These are phyloP conservation scores for Eretmocerus hayati DNA, from an alignment of 2,888 invertebrate species.

Conservation along the genomic window DNA sequence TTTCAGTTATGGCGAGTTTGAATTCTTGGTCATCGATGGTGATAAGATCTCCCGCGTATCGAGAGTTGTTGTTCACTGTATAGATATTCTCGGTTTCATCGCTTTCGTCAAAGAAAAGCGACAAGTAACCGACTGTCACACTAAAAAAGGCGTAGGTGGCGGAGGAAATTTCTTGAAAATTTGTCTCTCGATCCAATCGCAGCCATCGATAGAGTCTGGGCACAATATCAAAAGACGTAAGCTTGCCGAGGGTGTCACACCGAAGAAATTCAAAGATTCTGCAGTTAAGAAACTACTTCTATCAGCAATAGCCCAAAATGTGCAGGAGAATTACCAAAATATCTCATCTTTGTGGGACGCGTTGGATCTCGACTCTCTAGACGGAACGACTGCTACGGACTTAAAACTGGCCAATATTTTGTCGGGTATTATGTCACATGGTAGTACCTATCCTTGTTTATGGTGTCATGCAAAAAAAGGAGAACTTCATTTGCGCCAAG, in stretches of 20 bases:
- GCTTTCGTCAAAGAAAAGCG: no score
- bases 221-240: not conserved
- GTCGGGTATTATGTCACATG: no score
- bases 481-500: not conserved
- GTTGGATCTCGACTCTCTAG: constrained; percentile 8
- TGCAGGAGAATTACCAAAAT: no score
- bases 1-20: constrained; percentile 4
- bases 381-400: constrained; percentile 10
- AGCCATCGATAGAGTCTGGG: no score
- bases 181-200: no score
- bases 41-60: no score
- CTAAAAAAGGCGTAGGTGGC: constrained; percentile 4
- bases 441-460: no score
- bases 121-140: not conserved
- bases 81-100: no score
- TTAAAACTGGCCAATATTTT: no score
- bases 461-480: no score
- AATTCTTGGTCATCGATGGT: not conserved
- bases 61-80: no score
- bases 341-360: constrained; percentile 1
- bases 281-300: constrained; percentile 8
- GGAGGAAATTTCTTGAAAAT: no score
- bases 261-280: constrained; percentile 5
- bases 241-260: not conserved
- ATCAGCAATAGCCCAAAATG: not conserved